Percentiles rank a stretch among this genome's conserved stretches.
Evolutionary conservation across 2,797 vertebrate species (phyloP).

Genomic region (Etheostoma nigrum): DNA sequence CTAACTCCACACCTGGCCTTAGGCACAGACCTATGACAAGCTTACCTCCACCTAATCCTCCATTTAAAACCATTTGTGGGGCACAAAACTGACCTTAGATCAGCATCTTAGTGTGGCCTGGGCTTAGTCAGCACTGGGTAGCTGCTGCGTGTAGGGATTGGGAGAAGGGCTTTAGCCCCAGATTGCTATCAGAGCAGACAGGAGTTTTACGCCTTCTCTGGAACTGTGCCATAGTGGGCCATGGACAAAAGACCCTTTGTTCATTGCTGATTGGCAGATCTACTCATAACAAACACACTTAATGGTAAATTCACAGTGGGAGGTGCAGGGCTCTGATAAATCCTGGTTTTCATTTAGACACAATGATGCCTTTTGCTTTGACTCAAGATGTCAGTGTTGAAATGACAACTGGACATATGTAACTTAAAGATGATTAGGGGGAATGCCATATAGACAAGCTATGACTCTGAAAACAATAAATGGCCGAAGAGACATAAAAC

Average conservation of each 20-base stretch:
- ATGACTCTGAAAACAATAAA: slow-evolving; percentile 50
- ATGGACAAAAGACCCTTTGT: slow-evolving; percentile 79
- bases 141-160: slow-evolving; percentile 72
- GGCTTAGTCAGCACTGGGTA: slow-evolving; percentile 74
- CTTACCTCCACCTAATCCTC: slow-evolving; percentile 72
- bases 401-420: slow-evolving; percentile 52
- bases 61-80: slow-evolving; percentile 70
- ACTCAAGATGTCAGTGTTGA: slow-evolving; percentile 53
- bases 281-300: slow-evolving; percentile 79
- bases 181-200: slow-evolving; percentile 83
- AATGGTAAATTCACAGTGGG: slow-evolving; percentile 79
- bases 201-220: slow-evolving; percentile 79
- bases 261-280: slow-evolving; percentile 78
- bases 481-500: slow-evolving; percentile 46
- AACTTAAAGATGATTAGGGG: slow-evolving; percentile 53
- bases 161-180: slow-evolving; percentile 78
- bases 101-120: slow-evolving; percentile 68
- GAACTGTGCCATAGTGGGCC: slow-evolving; percentile 71
- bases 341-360: slow-evolving; percentile 67
- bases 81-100: slow-evolving; percentile 74
- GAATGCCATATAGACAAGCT: slow-evolving; percentile 34
- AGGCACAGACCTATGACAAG: slow-evolving; percentile 76
- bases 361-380: slow-evolving; percentile 62
- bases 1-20: slow-evolving; percentile 76
- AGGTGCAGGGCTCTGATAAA: slow-evolving; percentile 66